Conservation (phyloP, 2,888 invertebrate genomes). For the Ochropleura plecta region DNA sequence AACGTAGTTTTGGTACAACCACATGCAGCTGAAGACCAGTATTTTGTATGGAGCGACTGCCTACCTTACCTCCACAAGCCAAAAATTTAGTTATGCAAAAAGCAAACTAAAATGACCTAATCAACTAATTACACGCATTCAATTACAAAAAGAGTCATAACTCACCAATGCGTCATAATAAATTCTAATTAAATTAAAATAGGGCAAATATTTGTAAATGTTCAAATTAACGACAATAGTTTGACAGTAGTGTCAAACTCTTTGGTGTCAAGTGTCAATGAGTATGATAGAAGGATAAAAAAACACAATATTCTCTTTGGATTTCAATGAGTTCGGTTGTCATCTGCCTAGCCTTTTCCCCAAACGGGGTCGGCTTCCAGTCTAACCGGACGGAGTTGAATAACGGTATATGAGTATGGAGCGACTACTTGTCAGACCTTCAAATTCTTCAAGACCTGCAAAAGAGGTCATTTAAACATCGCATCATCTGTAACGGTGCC, state of each 20-base stretch:
- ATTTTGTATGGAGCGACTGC: not conserved
- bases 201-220: slow-evolving; percentile 53
- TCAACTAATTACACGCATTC: not conserved
- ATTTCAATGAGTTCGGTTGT: slow-evolving; percentile 26
- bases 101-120: not conserved
- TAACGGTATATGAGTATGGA: not conserved
- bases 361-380: not conserved
- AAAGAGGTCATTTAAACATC: too few species aligned
- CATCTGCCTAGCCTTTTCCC: not conserved
- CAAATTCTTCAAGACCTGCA: too few species aligned
- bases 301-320: slow-evolving; percentile 14
- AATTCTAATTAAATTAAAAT: slow-evolving; percentile 27
- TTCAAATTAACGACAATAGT: slow-evolving; percentile 42
- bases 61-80: not conserved
- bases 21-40: not conserved
- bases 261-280: not conserved
- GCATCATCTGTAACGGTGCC: too few species aligned
- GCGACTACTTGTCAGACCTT: not conserved
- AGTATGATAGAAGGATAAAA: slow-evolving; percentile 17
- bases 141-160: not conserved
- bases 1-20: too few species aligned
- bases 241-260: not conserved
- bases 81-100: not conserved
- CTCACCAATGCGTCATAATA: slow-evolving; percentile 65
- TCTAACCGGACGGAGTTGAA: not conserved